Conservation (phyloP, 2,888 invertebrate species). For the Apamea anceps region DNA sequence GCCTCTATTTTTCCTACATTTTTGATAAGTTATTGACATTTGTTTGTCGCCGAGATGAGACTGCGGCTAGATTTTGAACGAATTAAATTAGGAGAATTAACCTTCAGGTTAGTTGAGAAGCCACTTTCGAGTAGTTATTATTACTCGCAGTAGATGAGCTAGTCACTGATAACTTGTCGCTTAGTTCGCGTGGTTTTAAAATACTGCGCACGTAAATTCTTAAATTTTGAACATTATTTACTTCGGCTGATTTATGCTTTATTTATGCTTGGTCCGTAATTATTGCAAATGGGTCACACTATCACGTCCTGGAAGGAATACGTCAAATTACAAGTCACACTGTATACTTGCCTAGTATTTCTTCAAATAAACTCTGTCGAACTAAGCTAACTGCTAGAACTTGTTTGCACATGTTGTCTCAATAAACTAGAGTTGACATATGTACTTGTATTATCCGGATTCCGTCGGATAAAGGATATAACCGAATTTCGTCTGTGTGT, state of each 20-base stretch:
- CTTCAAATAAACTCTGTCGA: background rate
- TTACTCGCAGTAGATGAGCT: background rate
- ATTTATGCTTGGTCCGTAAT: no score
- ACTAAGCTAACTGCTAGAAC: background rate
- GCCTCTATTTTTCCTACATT: no score
- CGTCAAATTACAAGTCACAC: no score
- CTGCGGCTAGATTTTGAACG: no score
- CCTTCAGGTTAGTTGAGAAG: no score
- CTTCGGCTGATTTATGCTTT: background rate
- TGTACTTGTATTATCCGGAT: conserved; percentile 13
- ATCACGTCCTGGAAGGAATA: background rate
- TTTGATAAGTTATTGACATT: no score
- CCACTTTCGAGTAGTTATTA: background rate
- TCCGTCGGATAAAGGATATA: conserved; percentile 8
- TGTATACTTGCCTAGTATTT: background rate
- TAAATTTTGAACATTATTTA: background rate
- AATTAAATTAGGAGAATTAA: no score
- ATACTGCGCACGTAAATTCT: background rate
- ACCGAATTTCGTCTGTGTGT: background rate
- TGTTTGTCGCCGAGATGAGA: no score
- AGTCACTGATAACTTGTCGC: background rate
- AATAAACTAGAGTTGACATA: conserved; percentile 10
- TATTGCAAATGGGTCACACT: background rate
- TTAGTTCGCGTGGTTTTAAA: background rate
- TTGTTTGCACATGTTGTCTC: conserved; percentile 11